phyloP scores from a whole-genome alignment of 2,797 vertebrate species.

The Aphelocoma californica region DNA sequence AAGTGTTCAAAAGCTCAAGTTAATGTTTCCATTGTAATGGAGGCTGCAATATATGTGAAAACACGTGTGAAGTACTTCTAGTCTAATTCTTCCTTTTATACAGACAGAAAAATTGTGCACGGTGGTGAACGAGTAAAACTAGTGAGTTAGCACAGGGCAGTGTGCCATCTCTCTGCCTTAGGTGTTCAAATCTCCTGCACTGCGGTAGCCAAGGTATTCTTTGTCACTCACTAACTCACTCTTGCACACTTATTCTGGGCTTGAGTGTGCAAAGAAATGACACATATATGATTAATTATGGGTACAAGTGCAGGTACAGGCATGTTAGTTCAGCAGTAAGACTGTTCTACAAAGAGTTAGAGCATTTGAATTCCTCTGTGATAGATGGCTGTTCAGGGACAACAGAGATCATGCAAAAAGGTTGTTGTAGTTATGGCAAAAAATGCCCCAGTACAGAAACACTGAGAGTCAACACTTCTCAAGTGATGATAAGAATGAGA shows the following conservation, averaged over 20 bases:
- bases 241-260: background rate
- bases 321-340: background rate
- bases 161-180: background rate
- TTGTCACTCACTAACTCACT: background rate
- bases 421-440: background rate
- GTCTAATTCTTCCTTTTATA: background rate
- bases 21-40: background rate
- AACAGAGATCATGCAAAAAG: background rate
- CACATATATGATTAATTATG: background rate
- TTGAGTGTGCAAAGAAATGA: background rate
- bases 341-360: background rate
- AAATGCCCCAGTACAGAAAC: background rate
- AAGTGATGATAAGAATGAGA: background rate
- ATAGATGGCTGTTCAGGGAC: background rate
- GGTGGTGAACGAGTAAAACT: background rate
- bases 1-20: background rate
- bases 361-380: background rate
- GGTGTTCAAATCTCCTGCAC: background rate
- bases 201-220: background rate
- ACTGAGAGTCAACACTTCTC: background rate
- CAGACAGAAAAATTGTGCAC: background rate
- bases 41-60: background rate
- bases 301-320: background rate
- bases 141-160: background rate
- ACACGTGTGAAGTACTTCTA: background rate